Evolutionary conservation across 2,797 vertebrate species (phyloP), one percentile per base, ranked within the genome.

Genomic region (Xenops minutus): DNA sequence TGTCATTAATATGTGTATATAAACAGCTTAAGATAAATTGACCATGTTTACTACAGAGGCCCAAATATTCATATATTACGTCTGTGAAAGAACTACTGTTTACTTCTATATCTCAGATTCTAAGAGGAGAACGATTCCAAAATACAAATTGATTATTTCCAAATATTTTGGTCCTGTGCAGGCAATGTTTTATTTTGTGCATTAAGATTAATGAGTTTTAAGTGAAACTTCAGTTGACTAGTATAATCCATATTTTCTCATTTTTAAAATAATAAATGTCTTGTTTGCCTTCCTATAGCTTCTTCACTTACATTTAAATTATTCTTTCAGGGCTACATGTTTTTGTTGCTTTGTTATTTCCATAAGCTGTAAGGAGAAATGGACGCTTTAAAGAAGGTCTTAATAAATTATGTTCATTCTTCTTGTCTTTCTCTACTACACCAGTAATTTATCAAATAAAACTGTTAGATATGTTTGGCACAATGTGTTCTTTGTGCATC

Each of bases 391-490:
- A 87, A 89, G 51, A 64, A 73, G 24, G 34, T 90, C 66, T 86
- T 91, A 88, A 93, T 85, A 85, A 88, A 91, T 89, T 89, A 73
- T 30, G 13, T 88, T 95, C 14, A 22, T 90, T 84, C 41, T 93
- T 88, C 66, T 62, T 89, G 61, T 89, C 61, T 74, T 91, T 83
- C 24, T 88, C 34, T 59, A 54, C 75, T 59, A 34, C 24, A 39
- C 37, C 17, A 44, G 68, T 89, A 91, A 91, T 85, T 88, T 88
- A 56, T 93, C 87, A 92, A 85, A 52, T 79, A 56, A 89, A 90
- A 62, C 21, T 52, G 23, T 79, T 52, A 72, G 74, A 18, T 66
- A 4, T 61, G 52, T 89, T 94, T 88, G 64, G 29, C 64, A 54
- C 34, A 80, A 8, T 49, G 17, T 83, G 24, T 74, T 94, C 32